These are phyloP conservation scores for Drosophila incognita DNA, from an alignment of 2,888 invertebrate genomes.

Conservation along the genomic window DNA sequence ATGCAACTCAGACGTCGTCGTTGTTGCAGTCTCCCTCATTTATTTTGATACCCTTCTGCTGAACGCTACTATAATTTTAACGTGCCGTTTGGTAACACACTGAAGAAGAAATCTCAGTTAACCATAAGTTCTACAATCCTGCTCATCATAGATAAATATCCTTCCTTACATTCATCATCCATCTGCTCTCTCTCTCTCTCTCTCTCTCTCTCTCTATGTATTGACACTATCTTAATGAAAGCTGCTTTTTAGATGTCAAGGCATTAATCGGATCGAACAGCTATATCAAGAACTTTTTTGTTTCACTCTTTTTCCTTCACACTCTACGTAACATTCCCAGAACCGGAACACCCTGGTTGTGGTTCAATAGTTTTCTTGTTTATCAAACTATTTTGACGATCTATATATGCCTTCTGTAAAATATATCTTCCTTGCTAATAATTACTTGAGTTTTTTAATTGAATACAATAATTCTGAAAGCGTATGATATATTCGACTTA, in stretches of 20 bases:
- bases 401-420: background rate
- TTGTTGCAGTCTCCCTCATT: conserved; percentile 60
- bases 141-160: background rate
- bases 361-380: background rate
- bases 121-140: background rate
- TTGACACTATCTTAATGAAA: background rate
- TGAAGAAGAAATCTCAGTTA: background rate
- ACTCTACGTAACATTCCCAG: background rate
- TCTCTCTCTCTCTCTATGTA: no score
- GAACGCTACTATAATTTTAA: background rate
- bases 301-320: background rate
- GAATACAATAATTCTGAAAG: background rate
- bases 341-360: background rate
- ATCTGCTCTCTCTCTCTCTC: background rate
- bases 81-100: background rate
- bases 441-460: background rate
- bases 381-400: background rate
- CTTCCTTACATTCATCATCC: background rate
- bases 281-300: background rate
- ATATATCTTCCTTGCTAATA: no score
- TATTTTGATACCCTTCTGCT: conserved; percentile 26
- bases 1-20: conserved; percentile 63
- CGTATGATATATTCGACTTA: background rate
- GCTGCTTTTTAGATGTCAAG: background rate
- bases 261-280: background rate